These are phyloP conservation scores for Chrysodeixis includens DNA, from an alignment of 2,888 invertebrate genomes.

Conservation along the genomic window DNA sequence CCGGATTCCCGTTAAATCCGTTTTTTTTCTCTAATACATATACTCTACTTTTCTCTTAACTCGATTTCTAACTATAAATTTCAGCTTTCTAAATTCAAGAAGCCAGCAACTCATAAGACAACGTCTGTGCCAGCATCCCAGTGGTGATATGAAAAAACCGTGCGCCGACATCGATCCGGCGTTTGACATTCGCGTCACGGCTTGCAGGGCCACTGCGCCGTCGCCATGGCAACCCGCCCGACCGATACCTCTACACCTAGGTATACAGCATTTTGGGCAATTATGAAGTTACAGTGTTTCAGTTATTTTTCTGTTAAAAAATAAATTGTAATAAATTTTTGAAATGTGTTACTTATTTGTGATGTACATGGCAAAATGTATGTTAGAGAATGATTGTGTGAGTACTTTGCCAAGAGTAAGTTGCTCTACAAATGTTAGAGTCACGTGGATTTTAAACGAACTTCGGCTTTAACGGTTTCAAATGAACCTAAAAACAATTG, in stretches of 20 bases:
- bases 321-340: too few relatives aligned
- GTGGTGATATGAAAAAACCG: slow-evolving; percentile 58
- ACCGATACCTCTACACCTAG: slow-evolving; percentile 36
- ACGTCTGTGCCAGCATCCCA: slow-evolving; percentile 37
- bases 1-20: too few relatives aligned
- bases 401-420: too few relatives aligned
- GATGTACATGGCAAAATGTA: too few relatives aligned
- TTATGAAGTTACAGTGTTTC: not conserved
- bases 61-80: slow-evolving; percentile 8
- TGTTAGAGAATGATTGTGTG: too few relatives aligned
- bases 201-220: slow-evolving; percentile 83
- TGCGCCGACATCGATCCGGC: slow-evolving; percentile 76
- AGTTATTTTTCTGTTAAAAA: not conserved
- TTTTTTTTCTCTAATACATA: not conserved
- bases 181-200: slow-evolving; percentile 85
- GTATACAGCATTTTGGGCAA: not conserved
- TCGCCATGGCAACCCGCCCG: slow-evolving; percentile 77
- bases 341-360: too few relatives aligned
- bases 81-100: slow-evolving; percentile 14
- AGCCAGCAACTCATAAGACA: slow-evolving; percentile 34
- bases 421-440: too few relatives aligned
- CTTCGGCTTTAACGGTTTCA: too few relatives aligned
- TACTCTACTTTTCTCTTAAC: not conserved
- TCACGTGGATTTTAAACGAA: too few relatives aligned
- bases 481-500: too few relatives aligned